Conservation (phyloP, 2,888 invertebrate genomes). For the Calliopum simillimum region DNA sequence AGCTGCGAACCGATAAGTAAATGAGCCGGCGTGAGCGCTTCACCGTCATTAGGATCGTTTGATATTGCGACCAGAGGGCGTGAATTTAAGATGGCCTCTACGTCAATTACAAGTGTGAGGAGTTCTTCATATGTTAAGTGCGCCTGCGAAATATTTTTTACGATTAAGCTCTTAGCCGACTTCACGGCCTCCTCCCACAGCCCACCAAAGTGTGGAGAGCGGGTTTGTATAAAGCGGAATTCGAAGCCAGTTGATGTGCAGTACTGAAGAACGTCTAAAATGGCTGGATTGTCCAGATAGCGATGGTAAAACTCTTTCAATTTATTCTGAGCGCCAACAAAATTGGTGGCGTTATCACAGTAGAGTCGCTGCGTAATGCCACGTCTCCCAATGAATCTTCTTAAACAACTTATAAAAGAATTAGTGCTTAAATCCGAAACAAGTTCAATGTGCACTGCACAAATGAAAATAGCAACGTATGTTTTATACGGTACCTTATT, state of each 20-base stretch:
- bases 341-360: no score
- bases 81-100: constrained; percentile 49
- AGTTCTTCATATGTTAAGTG: constrained; percentile 40
- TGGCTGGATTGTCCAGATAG: background rate
- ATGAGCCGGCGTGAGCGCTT: constrained; percentile 44
- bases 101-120: constrained; percentile 42
- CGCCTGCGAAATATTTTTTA: no score
- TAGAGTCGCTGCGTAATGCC: background rate
- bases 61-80: constrained; percentile 43
- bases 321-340: constrained; percentile 25
- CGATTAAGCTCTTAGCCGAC: no score
- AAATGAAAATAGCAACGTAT: constrained; percentile 12
- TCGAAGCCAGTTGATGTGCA: constrained; percentile 29
- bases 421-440: constrained; percentile 1
- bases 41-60: constrained; percentile 44
- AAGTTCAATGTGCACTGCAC: background rate
- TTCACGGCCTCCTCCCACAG: no score
- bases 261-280: background rate
- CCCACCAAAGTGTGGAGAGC: no score
- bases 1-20: constrained; percentile 42
- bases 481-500: constrained; percentile 8
- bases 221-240: constrained; percentile 32
- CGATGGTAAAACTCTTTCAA: background rate
- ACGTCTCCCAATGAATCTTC: background rate
- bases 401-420: background rate